A percentile compares a stretch with the other conserved stretches of the same genome.
Conservation (phyloP, 2,113 vertebrate species). For the Dromas ardeola region DNA sequence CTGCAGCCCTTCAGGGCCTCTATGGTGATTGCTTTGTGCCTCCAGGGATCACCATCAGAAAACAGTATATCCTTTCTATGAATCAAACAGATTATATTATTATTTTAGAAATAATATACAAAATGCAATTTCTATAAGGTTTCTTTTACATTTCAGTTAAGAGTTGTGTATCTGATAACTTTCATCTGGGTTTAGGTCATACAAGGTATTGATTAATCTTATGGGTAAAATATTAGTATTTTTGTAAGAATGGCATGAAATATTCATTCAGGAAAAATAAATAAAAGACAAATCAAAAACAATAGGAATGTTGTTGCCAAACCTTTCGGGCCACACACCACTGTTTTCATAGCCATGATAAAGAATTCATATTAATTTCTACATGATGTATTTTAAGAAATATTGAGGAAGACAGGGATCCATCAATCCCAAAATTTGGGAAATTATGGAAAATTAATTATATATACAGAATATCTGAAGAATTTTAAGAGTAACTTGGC, state of each 20-base stretch:
- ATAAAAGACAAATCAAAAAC: not conserved
- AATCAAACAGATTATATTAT: not conserved
- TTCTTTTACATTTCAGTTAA: not conserved
- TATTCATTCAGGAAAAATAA: not conserved
- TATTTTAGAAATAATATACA: not conserved
- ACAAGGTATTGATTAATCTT: not conserved
- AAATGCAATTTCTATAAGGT: not conserved
- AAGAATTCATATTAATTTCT: not conserved
- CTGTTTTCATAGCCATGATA: not conserved
- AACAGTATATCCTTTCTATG: not conserved
- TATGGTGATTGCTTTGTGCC: not conserved
- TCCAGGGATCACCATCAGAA: not conserved
- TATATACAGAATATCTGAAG: not conserved
- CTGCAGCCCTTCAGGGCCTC: not conserved
- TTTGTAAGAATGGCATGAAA: not conserved
- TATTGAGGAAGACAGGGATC: not conserved
- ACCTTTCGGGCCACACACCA: fast-evolving
- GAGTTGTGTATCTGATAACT: not conserved
- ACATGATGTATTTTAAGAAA: not conserved
- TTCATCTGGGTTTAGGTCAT: not conserved
- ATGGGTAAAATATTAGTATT: not conserved
- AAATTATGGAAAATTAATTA: not conserved
- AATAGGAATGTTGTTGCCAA: not conserved
- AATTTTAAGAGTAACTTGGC: not conserved
- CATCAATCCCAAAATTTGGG: not conserved